phyloP scores from a whole-genome alignment of 2,797 vertebrate species.

The Hemitrygon akajei region DNA sequence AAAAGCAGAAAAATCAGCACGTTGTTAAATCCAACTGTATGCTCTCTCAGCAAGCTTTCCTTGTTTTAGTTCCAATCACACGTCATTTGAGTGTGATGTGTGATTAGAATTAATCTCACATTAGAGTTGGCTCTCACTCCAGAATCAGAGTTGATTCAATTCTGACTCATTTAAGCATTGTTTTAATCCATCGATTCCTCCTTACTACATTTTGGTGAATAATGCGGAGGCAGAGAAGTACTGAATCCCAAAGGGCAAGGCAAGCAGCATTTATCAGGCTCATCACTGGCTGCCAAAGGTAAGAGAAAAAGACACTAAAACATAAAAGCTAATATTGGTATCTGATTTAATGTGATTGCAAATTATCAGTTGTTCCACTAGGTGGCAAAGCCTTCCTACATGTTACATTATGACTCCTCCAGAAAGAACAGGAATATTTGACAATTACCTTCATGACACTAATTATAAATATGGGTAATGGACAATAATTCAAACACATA shows the following conservation, averaged over 20 bases:
- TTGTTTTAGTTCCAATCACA: neutral
- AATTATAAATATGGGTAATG: neutral
- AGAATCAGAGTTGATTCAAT: neutral
- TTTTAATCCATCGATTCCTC: neutral
- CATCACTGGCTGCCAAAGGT: neutral
- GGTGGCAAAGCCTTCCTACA: slow-evolving; percentile 19
- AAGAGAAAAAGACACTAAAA: neutral
- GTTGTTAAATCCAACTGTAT: neutral
- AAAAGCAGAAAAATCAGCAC: neutral
- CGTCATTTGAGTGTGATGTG: neutral
- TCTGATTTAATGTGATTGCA: neutral
- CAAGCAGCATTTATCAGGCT: neutral
- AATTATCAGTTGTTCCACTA: neutral
- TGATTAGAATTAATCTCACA: too few species aligned
- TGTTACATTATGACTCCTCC: neutral
- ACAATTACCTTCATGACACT: neutral
- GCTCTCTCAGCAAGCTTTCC: neutral
- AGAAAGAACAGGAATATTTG: neutral
- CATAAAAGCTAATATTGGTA: neutral
- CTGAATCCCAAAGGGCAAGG: neutral
- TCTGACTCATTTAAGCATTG: neutral
- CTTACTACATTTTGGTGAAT: too few species aligned
- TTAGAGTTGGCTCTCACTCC: neutral
- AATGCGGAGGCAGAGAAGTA: neutral
- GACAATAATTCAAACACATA: neutral